Conservation (phyloP, 2,888 invertebrate species). For the Mythimna ferrago region DNA sequence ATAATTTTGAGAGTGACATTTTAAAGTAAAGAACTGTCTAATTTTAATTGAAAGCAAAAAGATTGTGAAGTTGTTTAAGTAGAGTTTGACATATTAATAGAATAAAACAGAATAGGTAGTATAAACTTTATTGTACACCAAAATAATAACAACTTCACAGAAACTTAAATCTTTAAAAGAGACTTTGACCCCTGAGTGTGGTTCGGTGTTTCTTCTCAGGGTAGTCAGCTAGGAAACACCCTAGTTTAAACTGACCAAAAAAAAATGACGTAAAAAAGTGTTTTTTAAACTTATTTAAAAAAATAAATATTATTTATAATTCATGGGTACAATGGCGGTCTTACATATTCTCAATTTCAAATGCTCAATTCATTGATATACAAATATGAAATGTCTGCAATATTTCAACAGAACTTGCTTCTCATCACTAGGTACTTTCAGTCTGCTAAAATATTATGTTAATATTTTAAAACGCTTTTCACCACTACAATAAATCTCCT, state of each 20-base stretch:
- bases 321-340: too few relatives aligned
- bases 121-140: too few relatives aligned
- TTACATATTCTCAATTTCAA: not conserved
- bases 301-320: too few relatives aligned
- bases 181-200: too few relatives aligned
- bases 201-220: too few relatives aligned
- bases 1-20: not conserved
- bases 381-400: not conserved
- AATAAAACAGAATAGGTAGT: too few relatives aligned
- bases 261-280: too few relatives aligned
- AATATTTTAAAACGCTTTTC: slow-evolving; percentile 18
- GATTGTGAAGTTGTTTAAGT: not conserved
- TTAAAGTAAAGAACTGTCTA: not conserved
- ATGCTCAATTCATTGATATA: not conserved
- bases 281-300: too few relatives aligned
- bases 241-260: too few relatives aligned
- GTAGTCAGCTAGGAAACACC: too few relatives aligned
- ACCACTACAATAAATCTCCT: slow-evolving; percentile 21
- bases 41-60: not conserved
- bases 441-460: not conserved
- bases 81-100: not conserved
- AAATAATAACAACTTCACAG: too few relatives aligned
- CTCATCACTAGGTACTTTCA: not conserved
- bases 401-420: slow-evolving; percentile 6
- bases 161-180: too few relatives aligned